Evolutionary conservation across 2,888 invertebrate genomes (phyloP), one percentile per base, ranked within the genome.

Genomic region (Lochmaea capreae): DNA sequence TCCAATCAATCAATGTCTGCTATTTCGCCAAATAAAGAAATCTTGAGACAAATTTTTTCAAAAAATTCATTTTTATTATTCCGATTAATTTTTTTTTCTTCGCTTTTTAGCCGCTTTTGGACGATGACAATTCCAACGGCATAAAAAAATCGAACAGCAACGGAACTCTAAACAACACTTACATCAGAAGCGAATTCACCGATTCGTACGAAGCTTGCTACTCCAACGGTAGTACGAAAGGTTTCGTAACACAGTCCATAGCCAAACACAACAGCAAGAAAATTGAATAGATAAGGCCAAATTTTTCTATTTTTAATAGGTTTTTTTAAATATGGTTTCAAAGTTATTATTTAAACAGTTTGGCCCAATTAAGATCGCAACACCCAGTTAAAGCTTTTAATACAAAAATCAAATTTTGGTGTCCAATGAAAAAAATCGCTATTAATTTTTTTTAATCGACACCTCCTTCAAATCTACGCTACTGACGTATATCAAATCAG

Each of bases 61-160:
- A n/a, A n/a, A n/a, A n/a, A n/a, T n/a, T n/a, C n/a, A n/a, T n/a
- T n/a, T n/a, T n/a, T n/a, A n/a, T n/a, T n/a, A n/a, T n/a, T n/a
- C n/a, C n/a, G n/a, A n/a, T n/a, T n/a, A n/a, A n/a, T n/a, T n/a
- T n/a, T n/a, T n/a, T 65, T 63, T 62, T 65, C n/a, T 62, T 67
- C 77, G 75, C 72, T 80, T 87, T 88, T 1, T 89, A 93, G 93
- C 91, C 93, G 77, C 90, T 94, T n/a, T 84, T 93, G 85, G 92
- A 90, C 10, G 83, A 84, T 62, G 84, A 84, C 66, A 76, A 77
- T 59, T 65, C 73, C 26, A 82, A 83, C 59, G 81, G 79, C 16
- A 73, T 82, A 39, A 89, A 87, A 22, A 87, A 89, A 70, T 81
- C 83, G 10, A 80, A 81, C 71, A 84, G 82, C 68, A 86, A 85